These are phyloP conservation scores for Xenopus borealis DNA, from an alignment of 2,113 vertebrate species.

Conservation along the genomic window DNA sequence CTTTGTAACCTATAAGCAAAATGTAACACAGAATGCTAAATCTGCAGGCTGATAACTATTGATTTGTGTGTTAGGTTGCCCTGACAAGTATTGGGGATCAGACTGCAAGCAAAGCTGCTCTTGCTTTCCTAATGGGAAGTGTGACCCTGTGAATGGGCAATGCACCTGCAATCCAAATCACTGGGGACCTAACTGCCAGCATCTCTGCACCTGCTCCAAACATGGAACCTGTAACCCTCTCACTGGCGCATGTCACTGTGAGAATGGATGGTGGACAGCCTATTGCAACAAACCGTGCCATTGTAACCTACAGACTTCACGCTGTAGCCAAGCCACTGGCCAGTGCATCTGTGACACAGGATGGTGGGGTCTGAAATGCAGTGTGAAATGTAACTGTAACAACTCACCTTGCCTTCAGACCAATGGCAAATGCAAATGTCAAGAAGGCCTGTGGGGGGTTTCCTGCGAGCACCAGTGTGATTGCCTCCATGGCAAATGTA, in stretches of 20 bases:
- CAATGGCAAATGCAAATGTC: slow-evolving; percentile 75
- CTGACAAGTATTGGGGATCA: slow-evolving; percentile 83
- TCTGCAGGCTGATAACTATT: too few relatives aligned
- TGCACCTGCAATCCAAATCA: slow-evolving; percentile 74
- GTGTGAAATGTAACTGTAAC: slow-evolving; percentile 70
- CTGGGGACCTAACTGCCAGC: slow-evolving; percentile 82
- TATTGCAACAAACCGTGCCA: slow-evolving; percentile 74
- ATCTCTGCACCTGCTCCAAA: slow-evolving; percentile 70
- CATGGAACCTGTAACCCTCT: slow-evolving; percentile 75
- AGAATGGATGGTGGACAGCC: slow-evolving; percentile 79
- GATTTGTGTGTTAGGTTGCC: slow-evolving; percentile 70
- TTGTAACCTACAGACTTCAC: slow-evolving; percentile 60
- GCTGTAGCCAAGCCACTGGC: slow-evolving; percentile 74
- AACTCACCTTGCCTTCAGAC: slow-evolving; percentile 73
- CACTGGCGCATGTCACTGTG: slow-evolving; percentile 76
- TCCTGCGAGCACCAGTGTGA: slow-evolving; percentile 70
- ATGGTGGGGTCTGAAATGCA: slow-evolving; percentile 82
- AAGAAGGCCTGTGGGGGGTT: slow-evolving; percentile 70
- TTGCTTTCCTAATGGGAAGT: slow-evolving; percentile 80
- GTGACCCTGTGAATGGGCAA: slow-evolving; percentile 70
- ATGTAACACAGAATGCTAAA: too few relatives aligned
- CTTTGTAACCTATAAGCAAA: too few relatives aligned
- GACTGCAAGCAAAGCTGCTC: slow-evolving; percentile 81
- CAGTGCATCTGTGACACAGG: slow-evolving; percentile 72
- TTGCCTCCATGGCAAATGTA: slow-evolving; percentile 75